A percentile compares a stretch with the other conserved stretches of the same genome.
Evolutionary conservation across 2,888 invertebrate genomes (phyloP).

Genomic region (Beris chalybata): DNA sequence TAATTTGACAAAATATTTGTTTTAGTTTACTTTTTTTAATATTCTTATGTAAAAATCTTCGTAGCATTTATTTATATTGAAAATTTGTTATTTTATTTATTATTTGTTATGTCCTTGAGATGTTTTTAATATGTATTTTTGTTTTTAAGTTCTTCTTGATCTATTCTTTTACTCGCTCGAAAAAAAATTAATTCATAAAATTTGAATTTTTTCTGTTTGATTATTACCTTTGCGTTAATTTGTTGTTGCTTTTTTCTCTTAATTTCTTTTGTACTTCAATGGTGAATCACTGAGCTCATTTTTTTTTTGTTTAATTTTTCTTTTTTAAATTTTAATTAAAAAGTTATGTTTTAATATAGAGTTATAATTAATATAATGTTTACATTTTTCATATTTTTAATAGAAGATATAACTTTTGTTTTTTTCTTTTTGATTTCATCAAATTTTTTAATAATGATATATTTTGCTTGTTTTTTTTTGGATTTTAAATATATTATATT

Average conservation of each 20-base stretch:
- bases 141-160: not conserved
- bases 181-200: no score
- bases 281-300: conserved; percentile 57
- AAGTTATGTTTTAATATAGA: conserved; percentile 13
- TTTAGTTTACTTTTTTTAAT: not conserved
- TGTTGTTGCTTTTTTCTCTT: not conserved
- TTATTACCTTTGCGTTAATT: not conserved
- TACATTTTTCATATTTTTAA: conserved; percentile 33
- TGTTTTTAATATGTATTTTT: not conserved
- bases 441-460: conserved; percentile 17
- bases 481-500: not conserved
- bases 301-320: conserved; percentile 35
- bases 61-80: not conserved
- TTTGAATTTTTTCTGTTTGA: not conserved
- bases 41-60: conserved; percentile 1
- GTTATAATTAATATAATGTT: conserved; percentile 22
- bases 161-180: not conserved
- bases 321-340: conserved; percentile 30
- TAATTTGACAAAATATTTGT: not conserved
- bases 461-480: conserved; percentile 9
- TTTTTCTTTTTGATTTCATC: conserved; percentile 22
- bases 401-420: conserved; percentile 12
- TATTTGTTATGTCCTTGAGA: conserved; percentile 2
- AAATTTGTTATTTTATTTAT: conserved; percentile 7
- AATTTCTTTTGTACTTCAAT: conserved; percentile 55